Base-by-base conservation (phyloP, 2,888 invertebrate species). In the Gymnosoma rotundatum region DNA sequence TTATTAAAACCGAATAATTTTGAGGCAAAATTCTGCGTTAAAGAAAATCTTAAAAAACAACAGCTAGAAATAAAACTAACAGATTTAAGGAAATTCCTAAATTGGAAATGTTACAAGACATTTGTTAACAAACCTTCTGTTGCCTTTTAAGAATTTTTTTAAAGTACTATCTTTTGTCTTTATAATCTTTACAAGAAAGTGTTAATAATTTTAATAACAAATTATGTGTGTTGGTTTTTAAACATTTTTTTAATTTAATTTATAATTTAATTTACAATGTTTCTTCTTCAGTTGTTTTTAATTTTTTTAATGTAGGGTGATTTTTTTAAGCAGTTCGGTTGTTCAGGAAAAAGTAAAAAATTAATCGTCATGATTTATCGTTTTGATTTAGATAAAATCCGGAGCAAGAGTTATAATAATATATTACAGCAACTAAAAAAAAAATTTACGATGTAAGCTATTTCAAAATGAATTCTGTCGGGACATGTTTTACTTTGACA, bases 191-290 rank as follows among this genome's bases (percentile, higher is more conserved):
- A 45, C 52, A 66, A 4, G 42, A 66, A 48, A 32, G 32, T 32
- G 2, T 42, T 54, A 63, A 32, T 21, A 52, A 48, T 63, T 63
- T 73, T 63, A n/a, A n/a, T 60, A 32, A 38, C 5, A 38, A 6
- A 38, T 38, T 50, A 45, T 66, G 48, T 66, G 67, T 78, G 61
- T 78, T 78, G 78, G 78, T 81, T 73, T 45, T 50, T 50, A 64
- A 45, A n/a, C n/a, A 42, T 16, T 60, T 67, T 63, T 82, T 63
- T 32, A 58, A 58, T 78, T 75, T 36, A 72, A 74, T 50, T 81
- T 58, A 74, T 74, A 54, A 60, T 70, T 83, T 83, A 60, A 61
- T 56, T 69, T 32, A 69, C 63, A 18, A 54, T 4, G 42, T 69
- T 63, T 42, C 42, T 48, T 56, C 54, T 50, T 79, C 66, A n/a